Conservation (phyloP, 2,797 vertebrate genomes). For the Notamacropus eugenii region DNA sequence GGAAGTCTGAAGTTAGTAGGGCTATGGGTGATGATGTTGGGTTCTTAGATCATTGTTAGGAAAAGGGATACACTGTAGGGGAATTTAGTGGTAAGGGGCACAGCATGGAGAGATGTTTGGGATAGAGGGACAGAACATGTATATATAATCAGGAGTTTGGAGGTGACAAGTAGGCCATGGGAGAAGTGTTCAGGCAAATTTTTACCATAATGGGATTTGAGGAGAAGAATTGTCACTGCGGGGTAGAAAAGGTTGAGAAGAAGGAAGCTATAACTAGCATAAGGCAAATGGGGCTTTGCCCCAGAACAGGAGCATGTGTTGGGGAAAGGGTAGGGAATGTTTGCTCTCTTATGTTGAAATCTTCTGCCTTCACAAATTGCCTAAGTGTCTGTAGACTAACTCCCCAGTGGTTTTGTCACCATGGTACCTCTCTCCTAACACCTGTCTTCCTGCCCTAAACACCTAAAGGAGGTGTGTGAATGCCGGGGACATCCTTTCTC, state of each 20-base stretch:
- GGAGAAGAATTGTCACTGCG: neutral
- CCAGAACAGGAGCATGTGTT: neutral
- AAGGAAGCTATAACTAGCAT: neutral
- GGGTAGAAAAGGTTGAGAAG: neutral
- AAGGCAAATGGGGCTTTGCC: neutral
- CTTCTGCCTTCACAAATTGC: neutral
- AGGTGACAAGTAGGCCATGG: neutral
- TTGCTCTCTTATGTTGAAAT: neutral
- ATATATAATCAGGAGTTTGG: neutral
- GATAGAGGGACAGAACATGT: rapidly evolving
- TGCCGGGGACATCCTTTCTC: neutral
- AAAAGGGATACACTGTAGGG: neutral
- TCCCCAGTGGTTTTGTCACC: neutral
- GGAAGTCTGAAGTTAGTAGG: neutral
- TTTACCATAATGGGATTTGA: neutral
- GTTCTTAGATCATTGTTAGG: neutral
- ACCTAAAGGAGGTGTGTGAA: neutral
- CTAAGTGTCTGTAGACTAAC: neutral
- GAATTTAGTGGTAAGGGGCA: neutral
- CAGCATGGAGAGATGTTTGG: neutral
- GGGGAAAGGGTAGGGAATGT: neutral
- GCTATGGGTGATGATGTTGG: neutral
- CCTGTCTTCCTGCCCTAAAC: neutral
- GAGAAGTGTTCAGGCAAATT: neutral
- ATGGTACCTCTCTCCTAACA: neutral